Percentiles rank a stretch among this genome's conserved stretches.
phyloP scores from a whole-genome alignment of 2,888 invertebrate species.

The Drosophila imparisetae region DNA sequence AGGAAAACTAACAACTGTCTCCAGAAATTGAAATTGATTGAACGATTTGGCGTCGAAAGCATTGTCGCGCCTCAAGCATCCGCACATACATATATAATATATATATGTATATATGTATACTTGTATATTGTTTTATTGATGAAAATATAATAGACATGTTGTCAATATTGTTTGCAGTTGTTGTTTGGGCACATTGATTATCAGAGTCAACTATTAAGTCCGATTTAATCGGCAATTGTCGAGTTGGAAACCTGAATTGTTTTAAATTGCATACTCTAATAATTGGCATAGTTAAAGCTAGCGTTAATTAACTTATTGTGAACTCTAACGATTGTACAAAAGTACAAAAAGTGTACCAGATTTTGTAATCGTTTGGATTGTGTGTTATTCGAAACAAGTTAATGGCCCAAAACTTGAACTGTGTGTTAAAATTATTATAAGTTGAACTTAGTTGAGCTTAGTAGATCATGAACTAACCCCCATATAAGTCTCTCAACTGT shows the following conservation, averaged over 20 bases:
- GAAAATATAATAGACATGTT: conserved; percentile 43
- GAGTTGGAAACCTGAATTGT: conserved; percentile 19
- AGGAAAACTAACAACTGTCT: conserved; percentile 10
- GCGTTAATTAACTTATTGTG: conserved; percentile 16
- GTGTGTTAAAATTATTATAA: neutral
- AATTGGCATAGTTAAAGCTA: conserved; percentile 29
- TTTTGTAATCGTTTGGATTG: conserved; percentile 13
- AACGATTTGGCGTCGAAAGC: conserved; percentile 48
- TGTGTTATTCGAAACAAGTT: conserved; percentile 3
- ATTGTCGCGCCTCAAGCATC: conserved; percentile 25
- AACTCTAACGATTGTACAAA: conserved; percentile 23
- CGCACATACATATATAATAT: neutral
- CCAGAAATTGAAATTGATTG: conserved; percentile 52
- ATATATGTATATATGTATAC: neutral
- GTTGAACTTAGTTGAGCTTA: neutral
- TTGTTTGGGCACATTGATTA: conserved; percentile 11
- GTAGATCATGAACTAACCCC: neutral
- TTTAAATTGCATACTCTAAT: conserved; percentile 14
- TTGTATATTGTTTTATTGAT: conserved; percentile 34
- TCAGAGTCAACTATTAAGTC: conserved; percentile 12
- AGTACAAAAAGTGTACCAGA: neutral
- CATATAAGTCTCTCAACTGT: neutral
- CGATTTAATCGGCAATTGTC: neutral
- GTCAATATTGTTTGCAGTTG: conserved; percentile 36
- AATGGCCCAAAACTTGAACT: neutral